Percentiles rank a stretch among this genome's conserved stretches.
Evolutionary conservation across 2,888 invertebrate species (phyloP).

Genomic region (Artemia sinica): DNA sequence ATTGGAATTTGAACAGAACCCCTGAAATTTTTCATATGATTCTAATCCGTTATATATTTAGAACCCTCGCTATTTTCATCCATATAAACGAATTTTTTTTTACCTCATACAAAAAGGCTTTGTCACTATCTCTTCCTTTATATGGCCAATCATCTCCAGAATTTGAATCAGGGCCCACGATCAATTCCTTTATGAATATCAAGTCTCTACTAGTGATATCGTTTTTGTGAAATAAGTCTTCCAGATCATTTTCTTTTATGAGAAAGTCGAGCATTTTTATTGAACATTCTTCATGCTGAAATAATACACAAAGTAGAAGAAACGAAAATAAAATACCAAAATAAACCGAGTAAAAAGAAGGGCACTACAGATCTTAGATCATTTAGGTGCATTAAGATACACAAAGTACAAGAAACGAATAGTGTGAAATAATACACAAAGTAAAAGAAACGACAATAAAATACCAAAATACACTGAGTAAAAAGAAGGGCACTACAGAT

Average conservation of each 20-base stretch:
- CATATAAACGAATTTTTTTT: slow-evolving; percentile 17
- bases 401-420: too few relatives aligned
- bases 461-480: too few relatives aligned
- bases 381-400: too few relatives aligned
- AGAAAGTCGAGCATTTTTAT: slow-evolving; percentile 35
- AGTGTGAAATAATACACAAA: too few relatives aligned
- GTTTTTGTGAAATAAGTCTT: slow-evolving; percentile 29
- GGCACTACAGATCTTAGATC: too few relatives aligned
- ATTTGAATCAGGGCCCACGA: slow-evolving; percentile 29
- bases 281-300: slow-evolving; percentile 39
- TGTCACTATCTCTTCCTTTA: slow-evolving; percentile 30
- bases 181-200: slow-evolving; percentile 36
- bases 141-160: slow-evolving; percentile 20
- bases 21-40: too few relatives aligned
- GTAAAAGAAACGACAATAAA: too few relatives aligned
- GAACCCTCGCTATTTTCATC: not conserved
- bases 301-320: slow-evolving; percentile 22
- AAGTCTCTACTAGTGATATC: slow-evolving; percentile 31
- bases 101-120: slow-evolving; percentile 38
- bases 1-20: too few relatives aligned
- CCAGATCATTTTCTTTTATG: slow-evolving; percentile 31
- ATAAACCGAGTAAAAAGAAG: too few relatives aligned
- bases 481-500: too few relatives aligned
- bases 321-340: too few relatives aligned
- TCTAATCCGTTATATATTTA: too few relatives aligned